phyloP scores from a whole-genome alignment of 2,113 vertebrate genomes.

The Polypterus bichir region DNA sequence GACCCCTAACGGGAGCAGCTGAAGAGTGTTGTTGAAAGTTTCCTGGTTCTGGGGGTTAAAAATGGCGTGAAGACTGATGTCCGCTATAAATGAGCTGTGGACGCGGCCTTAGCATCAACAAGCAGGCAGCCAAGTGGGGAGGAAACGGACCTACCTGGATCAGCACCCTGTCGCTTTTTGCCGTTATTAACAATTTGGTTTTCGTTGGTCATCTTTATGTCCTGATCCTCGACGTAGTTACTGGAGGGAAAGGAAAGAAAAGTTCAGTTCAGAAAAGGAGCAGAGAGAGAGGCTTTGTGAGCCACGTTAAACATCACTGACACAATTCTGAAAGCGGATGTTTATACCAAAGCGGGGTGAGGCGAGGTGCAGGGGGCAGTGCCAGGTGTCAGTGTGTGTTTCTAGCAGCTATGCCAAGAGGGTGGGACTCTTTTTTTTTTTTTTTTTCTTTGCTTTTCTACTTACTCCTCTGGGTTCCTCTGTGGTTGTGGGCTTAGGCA shows the following conservation, averaged over 20 bases:
- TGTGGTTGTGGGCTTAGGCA: conserved; percentile 37
- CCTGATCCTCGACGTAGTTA: conserved; percentile 77
- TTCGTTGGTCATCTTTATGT: conserved; percentile 89
- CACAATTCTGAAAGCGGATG: conserved; percentile 11
- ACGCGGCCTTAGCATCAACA: too few relatives aligned
- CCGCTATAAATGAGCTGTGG: too few relatives aligned
- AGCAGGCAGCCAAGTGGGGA: not conserved
- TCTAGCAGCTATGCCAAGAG: not conserved
- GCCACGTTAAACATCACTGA: conserved; percentile 19
- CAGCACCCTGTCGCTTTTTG: conserved; percentile 64
- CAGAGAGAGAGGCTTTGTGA: conserved; percentile 11
- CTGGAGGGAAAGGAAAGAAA: conserved; percentile 39
- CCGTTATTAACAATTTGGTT: conserved; percentile 69
- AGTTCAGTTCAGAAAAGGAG: not conserved
- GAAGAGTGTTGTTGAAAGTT: too few relatives aligned
- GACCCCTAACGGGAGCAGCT: too few relatives aligned
- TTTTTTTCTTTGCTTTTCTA: conserved; percentile 31
- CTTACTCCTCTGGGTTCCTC: conserved; percentile 39
- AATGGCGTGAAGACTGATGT: too few relatives aligned
- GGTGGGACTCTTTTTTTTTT: conserved; percentile 3
- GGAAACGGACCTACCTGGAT: conserved; percentile 58
- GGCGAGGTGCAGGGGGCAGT: conserved; percentile 1
- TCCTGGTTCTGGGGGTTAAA: too few relatives aligned
- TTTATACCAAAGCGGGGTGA: conserved; percentile 22
- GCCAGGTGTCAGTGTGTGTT: too few relatives aligned